A percentile compares a stretch with the other conserved stretches of the same genome.
Conservation (phyloP, 2,888 invertebrate species). For the Melanostoma mellinum region DNA sequence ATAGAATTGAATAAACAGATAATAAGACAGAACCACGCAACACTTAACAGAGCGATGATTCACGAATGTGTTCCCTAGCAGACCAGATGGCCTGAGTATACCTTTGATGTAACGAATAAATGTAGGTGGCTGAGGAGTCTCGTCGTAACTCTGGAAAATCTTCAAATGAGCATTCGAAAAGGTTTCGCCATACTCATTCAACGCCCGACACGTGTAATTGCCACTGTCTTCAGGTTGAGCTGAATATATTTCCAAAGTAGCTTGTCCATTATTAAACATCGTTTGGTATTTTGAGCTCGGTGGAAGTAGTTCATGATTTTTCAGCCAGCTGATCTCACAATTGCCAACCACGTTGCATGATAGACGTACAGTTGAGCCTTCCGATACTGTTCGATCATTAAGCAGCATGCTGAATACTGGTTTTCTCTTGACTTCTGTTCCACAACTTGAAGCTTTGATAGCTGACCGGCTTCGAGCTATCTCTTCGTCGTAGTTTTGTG, state of each 20-base stretch:
- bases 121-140: conserved; percentile 87
- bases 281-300: conserved; percentile 84
- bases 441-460: conserved; percentile 35
- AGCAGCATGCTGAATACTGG: conserved; percentile 90
- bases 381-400: conserved; percentile 89
- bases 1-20: conserved; percentile 22
- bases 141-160: conserved; percentile 89
- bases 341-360: conserved; percentile 90
- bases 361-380: conserved; percentile 88
- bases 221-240: conserved; percentile 88
- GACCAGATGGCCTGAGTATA: conserved; percentile 78
- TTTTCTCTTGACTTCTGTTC: conserved; percentile 84
- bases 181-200: conserved; percentile 88
- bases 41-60: conserved; percentile 58
- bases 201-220: conserved; percentile 90
- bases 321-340: conserved; percentile 88
- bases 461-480: conserved; percentile 13
- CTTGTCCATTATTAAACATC: conserved; percentile 86
- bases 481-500: conserved; percentile 47
- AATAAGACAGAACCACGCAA: conserved; percentile 59
- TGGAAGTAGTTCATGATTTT: conserved; percentile 85
- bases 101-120: conserved; percentile 90
- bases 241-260: conserved; percentile 88
- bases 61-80: conserved; percentile 14
- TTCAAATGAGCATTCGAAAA: conserved; percentile 88